Evolutionary conservation across 2,113 vertebrate species (phyloP).

Genomic region (Dasypus novemcinctus): DNA sequence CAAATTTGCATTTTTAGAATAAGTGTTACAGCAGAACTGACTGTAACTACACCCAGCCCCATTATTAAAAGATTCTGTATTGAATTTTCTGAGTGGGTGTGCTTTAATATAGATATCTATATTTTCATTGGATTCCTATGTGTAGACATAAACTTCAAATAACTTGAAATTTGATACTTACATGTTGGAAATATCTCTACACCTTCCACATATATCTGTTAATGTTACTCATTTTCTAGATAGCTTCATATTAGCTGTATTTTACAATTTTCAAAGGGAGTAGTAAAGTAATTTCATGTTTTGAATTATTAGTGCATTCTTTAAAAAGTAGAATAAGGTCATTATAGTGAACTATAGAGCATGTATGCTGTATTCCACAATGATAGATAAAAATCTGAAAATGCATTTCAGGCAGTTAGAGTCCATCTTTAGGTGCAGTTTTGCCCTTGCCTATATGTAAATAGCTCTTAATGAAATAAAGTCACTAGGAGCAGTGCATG

Average conservation of each 20-base stretch:
- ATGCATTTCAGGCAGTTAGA: neutral
- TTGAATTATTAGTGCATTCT: constrained; percentile 1
- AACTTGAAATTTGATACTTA: neutral
- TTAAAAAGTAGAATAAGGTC: neutral
- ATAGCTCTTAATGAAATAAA: constrained; percentile 53
- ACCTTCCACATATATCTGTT: neutral
- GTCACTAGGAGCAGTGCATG: neutral
- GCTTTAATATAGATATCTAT: neutral
- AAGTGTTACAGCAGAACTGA: neutral
- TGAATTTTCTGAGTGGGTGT: neutral
- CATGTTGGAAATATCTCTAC: neutral
- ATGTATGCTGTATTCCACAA: neutral
- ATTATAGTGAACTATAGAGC: neutral
- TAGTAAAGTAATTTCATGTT: neutral
- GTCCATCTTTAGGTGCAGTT: neutral
- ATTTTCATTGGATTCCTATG: neutral
- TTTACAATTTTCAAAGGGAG: neutral
- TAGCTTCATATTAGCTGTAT: neutral
- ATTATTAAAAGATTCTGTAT: neutral
- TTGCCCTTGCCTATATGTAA: constrained; percentile 26
- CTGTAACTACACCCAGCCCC: neutral
- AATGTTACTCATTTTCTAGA: neutral
- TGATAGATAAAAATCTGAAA: neutral
- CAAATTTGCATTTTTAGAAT: neutral
- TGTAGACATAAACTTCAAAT: neutral